A percentile compares a stretch with the other conserved stretches of the same genome.
Conservation (phyloP, 2,113 vertebrate species). For the Paratilapia polleni region DNA sequence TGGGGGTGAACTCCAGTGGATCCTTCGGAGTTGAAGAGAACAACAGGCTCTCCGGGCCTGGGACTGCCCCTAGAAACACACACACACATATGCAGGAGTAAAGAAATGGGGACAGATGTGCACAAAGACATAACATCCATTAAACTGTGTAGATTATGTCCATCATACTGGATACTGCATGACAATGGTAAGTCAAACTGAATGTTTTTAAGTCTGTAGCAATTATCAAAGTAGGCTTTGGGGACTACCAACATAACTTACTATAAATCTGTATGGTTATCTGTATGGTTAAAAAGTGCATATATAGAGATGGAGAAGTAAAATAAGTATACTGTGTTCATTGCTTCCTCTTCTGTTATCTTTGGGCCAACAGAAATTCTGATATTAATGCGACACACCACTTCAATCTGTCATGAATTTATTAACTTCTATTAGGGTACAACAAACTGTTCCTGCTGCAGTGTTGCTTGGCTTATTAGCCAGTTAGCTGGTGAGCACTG, state of each 20-base stretch:
- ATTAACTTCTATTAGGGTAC: background rate
- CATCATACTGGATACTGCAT: background rate
- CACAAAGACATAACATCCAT: background rate
- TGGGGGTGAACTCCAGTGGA: slow-evolving; percentile 48
- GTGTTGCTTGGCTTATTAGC: background rate
- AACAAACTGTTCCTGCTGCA: background rate
- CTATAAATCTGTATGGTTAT: too few relatives aligned
- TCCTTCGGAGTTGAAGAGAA: slow-evolving; percentile 55
- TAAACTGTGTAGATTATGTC: too few relatives aligned
- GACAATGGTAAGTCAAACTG: too few relatives aligned
- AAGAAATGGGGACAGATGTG: background rate
- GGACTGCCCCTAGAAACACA: slow-evolving; percentile 79
- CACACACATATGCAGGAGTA: background rate
- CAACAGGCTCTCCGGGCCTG: slow-evolving; percentile 82
- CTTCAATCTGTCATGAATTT: background rate
- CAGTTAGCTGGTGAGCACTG: background rate
- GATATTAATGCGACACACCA: background rate
- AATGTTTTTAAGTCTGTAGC: too few relatives aligned
- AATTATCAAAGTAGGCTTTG: too few relatives aligned
- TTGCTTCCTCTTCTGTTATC: background rate
- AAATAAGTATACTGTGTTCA: background rate
- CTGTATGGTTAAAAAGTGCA: fast-evolving
- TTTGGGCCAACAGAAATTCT: background rate
- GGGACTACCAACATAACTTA: too few relatives aligned
- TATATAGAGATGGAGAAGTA: background rate